A percentile compares a stretch with the other conserved stretches of the same genome.
These are phyloP conservation scores for Xenopus laevis DNA, from an alignment of 2,113 vertebrate genomes.

Conservation along the genomic window DNA sequence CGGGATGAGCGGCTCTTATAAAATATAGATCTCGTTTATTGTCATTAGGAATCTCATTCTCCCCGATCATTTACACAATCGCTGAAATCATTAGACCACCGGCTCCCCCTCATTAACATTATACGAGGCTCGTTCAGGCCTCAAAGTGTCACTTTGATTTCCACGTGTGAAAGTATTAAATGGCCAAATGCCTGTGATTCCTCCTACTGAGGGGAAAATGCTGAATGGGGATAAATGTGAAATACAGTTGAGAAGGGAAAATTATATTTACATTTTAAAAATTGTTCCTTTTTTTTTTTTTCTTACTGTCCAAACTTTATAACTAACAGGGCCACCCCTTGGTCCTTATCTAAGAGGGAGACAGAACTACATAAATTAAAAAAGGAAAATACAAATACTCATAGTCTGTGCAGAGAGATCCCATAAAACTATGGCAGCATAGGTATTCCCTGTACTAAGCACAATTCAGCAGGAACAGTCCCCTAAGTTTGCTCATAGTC, in stretches of 20 bases:
- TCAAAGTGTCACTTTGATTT: conserved; percentile 58
- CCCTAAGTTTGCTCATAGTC: too few species aligned
- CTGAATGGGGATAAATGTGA: conserved; percentile 56
- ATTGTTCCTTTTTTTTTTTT: too few species aligned
- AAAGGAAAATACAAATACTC: too few species aligned
- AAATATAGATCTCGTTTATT: conserved; percentile 50
- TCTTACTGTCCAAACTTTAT: too few species aligned
- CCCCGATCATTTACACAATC: conserved; percentile 57
- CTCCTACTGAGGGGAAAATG: conserved; percentile 53
- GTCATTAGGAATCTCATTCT: conserved; percentile 59
- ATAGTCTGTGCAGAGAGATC: too few species aligned
- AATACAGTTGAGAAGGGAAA: conserved; percentile 43
- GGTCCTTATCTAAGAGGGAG: too few species aligned
- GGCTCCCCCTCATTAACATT: conserved; percentile 67
- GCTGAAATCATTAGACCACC: conserved; percentile 61
- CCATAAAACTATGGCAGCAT: too few species aligned
- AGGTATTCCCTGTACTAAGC: too few species aligned
- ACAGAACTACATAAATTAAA: too few species aligned
- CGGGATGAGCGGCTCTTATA: conserved; percentile 54
- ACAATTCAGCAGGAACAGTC: too few species aligned
- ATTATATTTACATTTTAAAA: too few species aligned
- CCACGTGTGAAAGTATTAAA: conserved; percentile 53
- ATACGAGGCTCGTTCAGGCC: conserved; percentile 58
- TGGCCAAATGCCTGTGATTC: conserved; percentile 48
- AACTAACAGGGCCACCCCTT: too few species aligned